Percentiles rank a stretch among this genome's conserved stretches.
phyloP scores from a whole-genome alignment of 2,113 vertebrate genomes.

The Equus quagga region DNA sequence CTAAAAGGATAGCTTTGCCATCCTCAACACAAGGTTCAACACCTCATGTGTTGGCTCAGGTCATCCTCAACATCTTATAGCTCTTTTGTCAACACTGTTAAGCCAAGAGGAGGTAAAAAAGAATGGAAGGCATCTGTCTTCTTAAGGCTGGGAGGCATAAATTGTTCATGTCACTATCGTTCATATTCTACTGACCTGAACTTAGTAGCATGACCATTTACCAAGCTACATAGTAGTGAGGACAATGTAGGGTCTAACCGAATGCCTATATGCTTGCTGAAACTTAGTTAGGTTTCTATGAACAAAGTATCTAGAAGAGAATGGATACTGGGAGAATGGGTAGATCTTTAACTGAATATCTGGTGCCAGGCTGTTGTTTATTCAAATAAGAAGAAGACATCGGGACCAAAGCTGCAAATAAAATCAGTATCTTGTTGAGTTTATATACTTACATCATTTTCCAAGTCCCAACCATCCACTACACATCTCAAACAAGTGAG shows the following conservation, averaged over 20 bases:
- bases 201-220: rapidly evolving
- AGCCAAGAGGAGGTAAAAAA: rapidly evolving
- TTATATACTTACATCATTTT: rapidly evolving
- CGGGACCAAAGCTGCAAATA: no score
- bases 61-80: no score
- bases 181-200: background rate
- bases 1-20: background rate
- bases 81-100: background rate
- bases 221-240: background rate
- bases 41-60: no score
- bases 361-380: background rate
- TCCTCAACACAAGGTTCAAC: no score
- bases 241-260: no score
- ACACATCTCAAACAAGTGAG: background rate
- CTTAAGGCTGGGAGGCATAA: background rate
- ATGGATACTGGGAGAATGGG: background rate
- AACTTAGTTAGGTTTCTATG: background rate
- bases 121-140: background rate
- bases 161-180: rapidly evolving
- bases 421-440: rapidly evolving
- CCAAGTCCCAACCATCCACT: background rate
- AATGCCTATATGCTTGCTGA: background rate
- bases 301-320: background rate
- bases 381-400: background rate
- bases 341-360: background rate